Evolutionary conservation across 1,140 invertebrate genomes (phyloP), one percentile per base, ranked within the genome.

Genomic region (Drosophila orosa): DNA sequence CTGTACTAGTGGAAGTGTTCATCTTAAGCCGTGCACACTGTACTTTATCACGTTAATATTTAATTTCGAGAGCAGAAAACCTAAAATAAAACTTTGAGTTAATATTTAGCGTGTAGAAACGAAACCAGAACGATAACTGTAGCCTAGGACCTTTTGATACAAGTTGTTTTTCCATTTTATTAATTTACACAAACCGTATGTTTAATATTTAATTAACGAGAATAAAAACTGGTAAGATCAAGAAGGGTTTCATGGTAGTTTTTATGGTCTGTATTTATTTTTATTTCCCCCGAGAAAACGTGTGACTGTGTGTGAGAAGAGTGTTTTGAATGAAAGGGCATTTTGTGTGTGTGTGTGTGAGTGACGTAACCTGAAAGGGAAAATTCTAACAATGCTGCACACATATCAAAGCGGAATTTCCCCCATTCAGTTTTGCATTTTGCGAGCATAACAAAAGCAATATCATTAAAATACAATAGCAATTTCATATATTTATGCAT

Each of bases 31-130:
- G 48, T 63, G 55, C 62, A 61, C 52, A 67, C 65, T 67, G 75
- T 83, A 79, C 75, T 78, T 58, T 85, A 85, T 59, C 56, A 33
- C 44, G 35, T 29, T 58, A 59, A 52, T 19, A 6, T 59, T 66
- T 50, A 44, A 61, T 44, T 52, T 52, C 35, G 15, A 59, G 12
- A 15, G 29, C 22, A 24, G 33, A 56, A 52, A n/a, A 25, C 22
- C 35, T 59, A 39, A 33, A 19, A 31, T 44, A 48, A 58, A 54
- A 40, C 27, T 19, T 54, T 45, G 24, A 24, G 29, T 59, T 59
- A 57, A 39, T 42, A 19, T 29, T 48, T 67, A 67, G 29, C 37
- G 31, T 37, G 50, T 74, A 57, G 27, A 58, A 44, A 15, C 35
- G 0, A 45, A 44, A 50, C 19, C 8, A 71, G 57, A 33, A 13